These are phyloP conservation scores for Melanaphis sacchari DNA, from an alignment of 1,140 invertebrate species.

Conservation along the genomic window DNA sequence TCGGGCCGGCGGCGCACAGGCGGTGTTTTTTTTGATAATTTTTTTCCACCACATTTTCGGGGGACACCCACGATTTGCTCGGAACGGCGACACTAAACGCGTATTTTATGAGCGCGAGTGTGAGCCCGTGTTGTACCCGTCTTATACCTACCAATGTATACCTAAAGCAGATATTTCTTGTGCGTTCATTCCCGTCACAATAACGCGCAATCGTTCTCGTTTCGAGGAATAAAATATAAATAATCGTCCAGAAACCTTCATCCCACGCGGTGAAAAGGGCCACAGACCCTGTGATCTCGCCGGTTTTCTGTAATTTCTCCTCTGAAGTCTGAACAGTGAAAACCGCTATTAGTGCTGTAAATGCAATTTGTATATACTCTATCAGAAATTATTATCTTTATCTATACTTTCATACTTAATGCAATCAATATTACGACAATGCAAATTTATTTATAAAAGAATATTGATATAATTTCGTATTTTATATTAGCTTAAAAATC, in stretches of 20 bases:
- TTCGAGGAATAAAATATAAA: neutral
- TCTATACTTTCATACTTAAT: too few relatives aligned
- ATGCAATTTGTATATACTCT: too few relatives aligned
- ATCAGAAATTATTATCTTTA: too few relatives aligned
- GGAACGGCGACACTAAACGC: neutral
- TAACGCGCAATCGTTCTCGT: neutral
- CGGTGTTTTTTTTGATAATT: neutral
- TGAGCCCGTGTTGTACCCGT: neutral
- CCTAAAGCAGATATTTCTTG: neutral
- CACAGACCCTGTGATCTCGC: too few relatives aligned
- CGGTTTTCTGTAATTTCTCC: too few relatives aligned
- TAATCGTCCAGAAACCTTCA: neutral
- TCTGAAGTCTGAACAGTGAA: neutral
- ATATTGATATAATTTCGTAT: too few relatives aligned
- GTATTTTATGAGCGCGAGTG: neutral
- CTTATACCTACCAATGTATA: too few relatives aligned
- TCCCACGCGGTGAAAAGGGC: too few relatives aligned
- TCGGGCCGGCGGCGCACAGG: neutral
- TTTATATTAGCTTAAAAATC: too few relatives aligned
- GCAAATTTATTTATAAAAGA: too few relatives aligned
- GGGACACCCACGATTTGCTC: neutral
- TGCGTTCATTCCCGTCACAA: neutral
- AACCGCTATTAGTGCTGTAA: neutral
- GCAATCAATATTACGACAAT: neutral
- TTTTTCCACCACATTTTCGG: neutral